phyloP scores from a whole-genome alignment of 2,888 invertebrate genomes.

The Crioceris asparagi region DNA sequence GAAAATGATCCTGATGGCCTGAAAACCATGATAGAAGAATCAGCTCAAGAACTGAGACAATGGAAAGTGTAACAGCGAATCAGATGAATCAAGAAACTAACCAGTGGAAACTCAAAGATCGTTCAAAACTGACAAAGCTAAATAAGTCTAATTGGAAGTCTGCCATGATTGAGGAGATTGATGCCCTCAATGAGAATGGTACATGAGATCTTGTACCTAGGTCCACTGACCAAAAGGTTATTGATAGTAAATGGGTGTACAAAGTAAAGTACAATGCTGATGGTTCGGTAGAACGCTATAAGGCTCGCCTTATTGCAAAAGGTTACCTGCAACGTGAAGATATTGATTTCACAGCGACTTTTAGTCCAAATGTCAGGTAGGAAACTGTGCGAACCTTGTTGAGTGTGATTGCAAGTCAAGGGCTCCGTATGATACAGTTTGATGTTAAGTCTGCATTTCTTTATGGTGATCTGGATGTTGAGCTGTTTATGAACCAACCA shows the following conservation, averaged over 20 bases:
- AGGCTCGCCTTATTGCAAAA: too few relatives aligned
- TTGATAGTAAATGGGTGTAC: conserved; percentile 16
- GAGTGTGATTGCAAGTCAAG: not conserved
- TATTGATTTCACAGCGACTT: conserved; percentile 19
- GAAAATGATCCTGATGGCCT: too few relatives aligned
- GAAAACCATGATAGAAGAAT: too few relatives aligned
- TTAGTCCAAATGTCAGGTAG: not conserved
- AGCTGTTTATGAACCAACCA: too few relatives aligned
- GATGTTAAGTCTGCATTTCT: not conserved
- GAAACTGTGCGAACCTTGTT: not conserved
- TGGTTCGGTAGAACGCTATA: too few relatives aligned
- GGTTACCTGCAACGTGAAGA: too few relatives aligned
- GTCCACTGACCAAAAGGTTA: conserved; percentile 2
- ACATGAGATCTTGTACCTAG: not conserved
- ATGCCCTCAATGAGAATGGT: conserved; percentile 1
- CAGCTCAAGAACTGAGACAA: too few relatives aligned
- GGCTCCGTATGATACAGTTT: not conserved
- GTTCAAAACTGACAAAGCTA: not conserved
- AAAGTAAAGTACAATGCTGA: too few relatives aligned
- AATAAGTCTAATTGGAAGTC: not conserved
- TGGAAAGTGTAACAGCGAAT: not conserved
- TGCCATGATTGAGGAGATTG: conserved; percentile 3
- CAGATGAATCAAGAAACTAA: not conserved
- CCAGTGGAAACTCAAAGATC: not conserved
- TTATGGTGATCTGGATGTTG: too few relatives aligned